Conservation (phyloP, 2,797 vertebrate genomes). For the Malurus splendens region DNA sequence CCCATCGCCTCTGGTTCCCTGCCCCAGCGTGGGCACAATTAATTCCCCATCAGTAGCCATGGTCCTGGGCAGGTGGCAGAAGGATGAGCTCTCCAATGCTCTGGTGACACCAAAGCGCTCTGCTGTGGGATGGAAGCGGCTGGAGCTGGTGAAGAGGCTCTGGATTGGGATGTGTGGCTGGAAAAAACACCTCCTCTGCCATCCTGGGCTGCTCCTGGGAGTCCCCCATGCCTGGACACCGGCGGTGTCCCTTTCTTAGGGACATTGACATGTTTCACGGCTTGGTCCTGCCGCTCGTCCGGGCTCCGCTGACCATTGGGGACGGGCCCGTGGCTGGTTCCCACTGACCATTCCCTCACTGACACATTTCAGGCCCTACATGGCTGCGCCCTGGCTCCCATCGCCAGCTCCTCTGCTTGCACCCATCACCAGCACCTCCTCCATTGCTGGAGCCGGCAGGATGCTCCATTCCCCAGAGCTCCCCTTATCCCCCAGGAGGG, state of each 20-base stretch:
- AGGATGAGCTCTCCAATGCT: neutral
- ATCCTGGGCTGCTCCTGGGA: fast-evolving
- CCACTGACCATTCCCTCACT: neutral
- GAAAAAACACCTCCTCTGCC: neutral
- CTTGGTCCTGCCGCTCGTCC: fast-evolving
- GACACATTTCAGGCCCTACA: neutral
- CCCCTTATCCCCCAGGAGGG: fast-evolving
- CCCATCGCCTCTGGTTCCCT: fast-evolving
- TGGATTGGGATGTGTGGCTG: neutral
- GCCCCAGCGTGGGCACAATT: neutral
- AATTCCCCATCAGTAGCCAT: neutral
- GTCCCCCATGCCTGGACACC: no score
- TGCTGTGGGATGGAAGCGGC: fast-evolving
- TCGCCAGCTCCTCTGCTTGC: neutral
- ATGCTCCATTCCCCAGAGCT: neutral
- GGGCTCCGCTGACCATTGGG: neutral
- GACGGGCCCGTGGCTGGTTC: no score
- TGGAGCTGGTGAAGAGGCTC: neutral
- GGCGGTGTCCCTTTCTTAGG: neutral
- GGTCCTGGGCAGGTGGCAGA: fast-evolving
- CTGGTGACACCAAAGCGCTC: fast-evolving
- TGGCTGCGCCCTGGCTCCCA: neutral
- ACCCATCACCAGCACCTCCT: fast-evolving
- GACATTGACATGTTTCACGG: fast-evolving
- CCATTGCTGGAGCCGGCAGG: fast-evolving